Evolutionary conservation across 2,888 invertebrate genomes (phyloP).

Genomic region (Unio pictorum): DNA sequence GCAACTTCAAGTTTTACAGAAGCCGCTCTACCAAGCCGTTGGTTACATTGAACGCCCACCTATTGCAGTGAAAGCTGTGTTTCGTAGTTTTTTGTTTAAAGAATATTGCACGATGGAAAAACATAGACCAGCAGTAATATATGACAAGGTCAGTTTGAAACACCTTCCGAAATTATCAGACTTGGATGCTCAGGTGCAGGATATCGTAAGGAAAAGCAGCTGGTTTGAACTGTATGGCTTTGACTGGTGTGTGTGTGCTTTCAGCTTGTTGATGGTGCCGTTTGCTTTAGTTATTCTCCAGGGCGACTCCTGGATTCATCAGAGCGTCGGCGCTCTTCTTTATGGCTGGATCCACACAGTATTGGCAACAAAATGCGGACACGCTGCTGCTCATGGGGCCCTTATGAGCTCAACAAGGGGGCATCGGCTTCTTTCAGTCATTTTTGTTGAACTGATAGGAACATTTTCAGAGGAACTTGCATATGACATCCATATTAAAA

Average conservation of each 20-base stretch:
- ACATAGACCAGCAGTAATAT: not conserved
- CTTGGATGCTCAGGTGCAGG: conserved; percentile 49
- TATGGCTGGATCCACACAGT: conserved; percentile 53
- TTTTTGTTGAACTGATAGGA: conserved; percentile 61
- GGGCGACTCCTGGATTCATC: conserved; percentile 16
- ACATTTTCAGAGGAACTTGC: conserved; percentile 58
- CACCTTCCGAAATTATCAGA: conserved; percentile 55
- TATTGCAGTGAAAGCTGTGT: too few relatives aligned
- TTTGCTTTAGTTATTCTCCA: conserved; percentile 36
- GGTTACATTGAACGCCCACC: too few relatives aligned
- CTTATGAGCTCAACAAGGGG: conserved; percentile 32
- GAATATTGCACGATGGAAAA: too few relatives aligned
- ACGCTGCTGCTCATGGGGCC: conserved; percentile 58
- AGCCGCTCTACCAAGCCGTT: too few relatives aligned
- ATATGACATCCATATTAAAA: conserved; percentile 61
- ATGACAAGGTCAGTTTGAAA: conserved; percentile 52
- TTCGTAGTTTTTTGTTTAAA: too few relatives aligned
- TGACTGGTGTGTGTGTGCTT: conserved; percentile 50
- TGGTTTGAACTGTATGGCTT: conserved; percentile 65
- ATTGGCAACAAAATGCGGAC: conserved; percentile 56
- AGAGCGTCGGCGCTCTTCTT: conserved; percentile 47
- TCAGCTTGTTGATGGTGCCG: conserved; percentile 31
- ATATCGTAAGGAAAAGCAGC: conserved; percentile 40
- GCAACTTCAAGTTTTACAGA: too few relatives aligned
- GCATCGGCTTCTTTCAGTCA: conserved; percentile 38